A percentile compares a stretch with the other conserved stretches of the same genome.
Conservation (phyloP, 2,797 vertebrate genomes). For the Coregonus sp. region DNA sequence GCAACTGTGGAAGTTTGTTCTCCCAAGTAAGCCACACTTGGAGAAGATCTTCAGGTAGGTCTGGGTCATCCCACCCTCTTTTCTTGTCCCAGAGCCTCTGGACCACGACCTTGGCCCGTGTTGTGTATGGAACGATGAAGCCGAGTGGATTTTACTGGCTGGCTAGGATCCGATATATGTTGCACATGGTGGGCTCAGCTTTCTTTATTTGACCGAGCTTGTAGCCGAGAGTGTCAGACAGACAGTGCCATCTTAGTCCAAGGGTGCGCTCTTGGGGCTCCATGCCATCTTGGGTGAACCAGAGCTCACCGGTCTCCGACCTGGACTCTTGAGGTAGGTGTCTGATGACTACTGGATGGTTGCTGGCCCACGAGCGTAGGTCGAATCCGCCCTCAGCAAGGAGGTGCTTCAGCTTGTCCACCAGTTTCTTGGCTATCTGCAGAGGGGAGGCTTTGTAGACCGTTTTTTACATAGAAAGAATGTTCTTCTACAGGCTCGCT, state of each 20-base stretch:
- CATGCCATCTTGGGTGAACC: background rate
- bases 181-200: background rate
- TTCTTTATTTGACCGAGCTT: background rate
- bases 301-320: background rate
- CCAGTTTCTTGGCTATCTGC: background rate
- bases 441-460: background rate
- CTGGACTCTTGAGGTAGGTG: slow-evolving; percentile 12
- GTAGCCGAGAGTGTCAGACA: background rate
- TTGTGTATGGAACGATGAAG: background rate
- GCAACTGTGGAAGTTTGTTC: background rate
- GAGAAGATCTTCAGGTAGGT: background rate
- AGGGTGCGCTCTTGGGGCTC: background rate
- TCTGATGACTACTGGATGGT: background rate
- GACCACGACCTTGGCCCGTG: background rate
- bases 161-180: slow-evolving; percentile 2
- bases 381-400: slow-evolving; percentile 2
- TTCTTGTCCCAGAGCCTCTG: slow-evolving; percentile 4
- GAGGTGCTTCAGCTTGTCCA: background rate
- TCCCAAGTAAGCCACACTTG: slow-evolving; percentile 7
- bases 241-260: slow-evolving; percentile 15
- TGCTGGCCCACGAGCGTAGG: slow-evolving; percentile 17
- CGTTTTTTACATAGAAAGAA: background rate
- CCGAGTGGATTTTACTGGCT: slow-evolving; percentile 20
- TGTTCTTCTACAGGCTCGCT: background rate
- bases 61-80: slow-evolving; percentile 14